A percentile compares a stretch with the other conserved stretches of the same genome.
Conservation (phyloP, 2,888 invertebrate genomes). For the Cantharis nigra region DNA sequence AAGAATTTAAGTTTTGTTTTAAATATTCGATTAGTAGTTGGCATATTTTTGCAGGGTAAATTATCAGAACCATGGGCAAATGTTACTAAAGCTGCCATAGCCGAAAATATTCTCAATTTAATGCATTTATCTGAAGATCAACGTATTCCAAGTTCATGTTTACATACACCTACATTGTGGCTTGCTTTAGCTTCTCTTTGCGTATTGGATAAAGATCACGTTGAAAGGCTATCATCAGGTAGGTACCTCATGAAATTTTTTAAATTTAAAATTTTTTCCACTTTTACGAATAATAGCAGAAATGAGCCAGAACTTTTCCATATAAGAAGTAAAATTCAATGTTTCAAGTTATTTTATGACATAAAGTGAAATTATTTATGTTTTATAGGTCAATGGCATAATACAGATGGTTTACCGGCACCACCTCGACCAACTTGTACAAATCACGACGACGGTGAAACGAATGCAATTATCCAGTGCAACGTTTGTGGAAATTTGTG, state of each 20-base stretch:
- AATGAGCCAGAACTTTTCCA: too few species aligned
- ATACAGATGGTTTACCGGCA: conserved; percentile 62
- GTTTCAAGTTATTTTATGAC: too few species aligned
- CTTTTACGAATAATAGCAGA: not conserved
- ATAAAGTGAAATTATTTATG: too few species aligned
- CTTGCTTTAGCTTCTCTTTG: conserved; percentile 90
- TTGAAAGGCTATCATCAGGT: conserved; percentile 76
- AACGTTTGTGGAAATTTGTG: conserved; percentile 90
- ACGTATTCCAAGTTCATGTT: conserved; percentile 76
- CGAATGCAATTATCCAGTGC: conserved; percentile 91
- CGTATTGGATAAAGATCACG: conserved; percentile 89
- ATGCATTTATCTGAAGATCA: conserved; percentile 79
- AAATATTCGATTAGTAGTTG: not conserved
- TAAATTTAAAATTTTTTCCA: not conserved
- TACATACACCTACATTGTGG: conserved; percentile 87
- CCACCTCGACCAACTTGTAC: conserved; percentile 81
- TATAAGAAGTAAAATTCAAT: too few species aligned
- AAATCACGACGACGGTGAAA: conserved; percentile 96
- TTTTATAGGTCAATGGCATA: conserved; percentile 73
- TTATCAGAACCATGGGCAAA: conserved; percentile 84
- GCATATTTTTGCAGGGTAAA: conserved; percentile 68
- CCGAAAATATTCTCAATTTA: conserved; percentile 82
- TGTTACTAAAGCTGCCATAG: conserved; percentile 86
- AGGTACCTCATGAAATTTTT: not conserved
- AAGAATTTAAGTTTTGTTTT: conserved; percentile 45